These are phyloP conservation scores for Drosophila varians DNA, from an alignment of 1,140 invertebrate genomes.

Conservation along the genomic window DNA sequence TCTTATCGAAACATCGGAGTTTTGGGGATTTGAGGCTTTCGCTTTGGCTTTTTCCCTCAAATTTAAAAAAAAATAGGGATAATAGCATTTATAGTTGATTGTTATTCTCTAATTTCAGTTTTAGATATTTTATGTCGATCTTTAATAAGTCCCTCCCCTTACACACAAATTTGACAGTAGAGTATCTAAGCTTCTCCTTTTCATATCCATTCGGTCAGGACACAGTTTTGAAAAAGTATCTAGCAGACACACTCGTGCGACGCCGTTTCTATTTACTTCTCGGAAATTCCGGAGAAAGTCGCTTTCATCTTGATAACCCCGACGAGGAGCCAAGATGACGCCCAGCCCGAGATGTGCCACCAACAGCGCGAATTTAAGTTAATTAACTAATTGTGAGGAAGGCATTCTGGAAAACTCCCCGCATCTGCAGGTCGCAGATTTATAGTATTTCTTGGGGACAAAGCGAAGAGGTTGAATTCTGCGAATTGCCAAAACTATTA, in stretches of 20 bases:
- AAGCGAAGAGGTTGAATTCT: not conserved
- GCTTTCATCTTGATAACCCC: slow-evolving; percentile 37
- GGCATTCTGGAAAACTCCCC: slow-evolving; percentile 6
- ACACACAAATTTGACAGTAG: too few relatives aligned
- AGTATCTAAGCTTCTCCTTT: not conserved
- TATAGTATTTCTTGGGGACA: not conserved
- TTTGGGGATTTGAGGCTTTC: too few relatives aligned
- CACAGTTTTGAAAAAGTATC: too few relatives aligned
- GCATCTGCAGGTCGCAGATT: not conserved
- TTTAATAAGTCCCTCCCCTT: too few relatives aligned
- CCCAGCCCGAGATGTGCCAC: slow-evolving; percentile 23
- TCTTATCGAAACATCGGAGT: too few relatives aligned
- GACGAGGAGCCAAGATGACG: slow-evolving; percentile 29
- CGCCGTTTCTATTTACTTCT: slow-evolving; percentile 9
- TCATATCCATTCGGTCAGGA: not conserved
- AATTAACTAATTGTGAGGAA: slow-evolving; percentile 32
- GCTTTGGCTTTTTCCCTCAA: too few relatives aligned
- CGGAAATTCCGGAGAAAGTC: slow-evolving; percentile 5
- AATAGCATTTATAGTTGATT: too few relatives aligned
- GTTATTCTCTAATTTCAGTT: too few relatives aligned
- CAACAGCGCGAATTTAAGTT: slow-evolving; percentile 20
- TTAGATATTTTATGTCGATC: too few relatives aligned
- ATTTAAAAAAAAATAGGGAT: too few relatives aligned
- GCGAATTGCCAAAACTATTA: not conserved
- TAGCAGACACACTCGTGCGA: not conserved